A percentile compares a stretch with the other conserved stretches of the same genome.
Conservation (phyloP, 2,113 vertebrate species). For the Laticauda laticaudata region DNA sequence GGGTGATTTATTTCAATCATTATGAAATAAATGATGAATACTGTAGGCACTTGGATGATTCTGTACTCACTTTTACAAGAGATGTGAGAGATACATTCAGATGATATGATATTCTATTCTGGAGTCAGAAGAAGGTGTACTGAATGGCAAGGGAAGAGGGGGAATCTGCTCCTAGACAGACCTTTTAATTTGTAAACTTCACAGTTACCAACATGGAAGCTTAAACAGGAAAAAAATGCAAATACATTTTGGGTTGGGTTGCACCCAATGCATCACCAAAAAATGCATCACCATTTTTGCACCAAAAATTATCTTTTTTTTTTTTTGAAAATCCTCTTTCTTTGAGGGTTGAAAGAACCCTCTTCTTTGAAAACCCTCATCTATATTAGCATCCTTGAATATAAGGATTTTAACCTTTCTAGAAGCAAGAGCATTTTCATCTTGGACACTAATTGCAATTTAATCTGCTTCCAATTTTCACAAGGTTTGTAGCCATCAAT, state of each 20-base stretch:
- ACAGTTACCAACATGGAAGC: not conserved
- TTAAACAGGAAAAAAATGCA: not conserved
- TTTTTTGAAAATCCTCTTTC: too few relatives aligned
- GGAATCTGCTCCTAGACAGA: not conserved
- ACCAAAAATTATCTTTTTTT: too few relatives aligned
- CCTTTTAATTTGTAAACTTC: not conserved
- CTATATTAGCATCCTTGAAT: not conserved
- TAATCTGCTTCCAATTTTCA: not conserved
- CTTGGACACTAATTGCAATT: not conserved
- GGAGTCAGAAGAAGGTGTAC: not conserved
- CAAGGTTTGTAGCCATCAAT: not conserved
- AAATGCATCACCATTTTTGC: too few relatives aligned
- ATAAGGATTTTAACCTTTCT: not conserved
- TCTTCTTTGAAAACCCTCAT: not conserved
- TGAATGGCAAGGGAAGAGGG: not conserved
- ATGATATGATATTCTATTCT: not conserved
- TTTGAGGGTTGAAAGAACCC: too few relatives aligned
- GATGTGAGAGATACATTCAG: not conserved
- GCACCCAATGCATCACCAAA: too few relatives aligned
- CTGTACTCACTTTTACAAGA: not conserved
- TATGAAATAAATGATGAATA: not conserved
- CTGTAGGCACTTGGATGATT: not conserved
- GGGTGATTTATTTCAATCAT: not conserved
- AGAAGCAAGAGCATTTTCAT: not conserved
- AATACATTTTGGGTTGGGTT: not conserved